Conservation (phyloP, 2,888 invertebrate genomes). For the Dione vanillae region DNA sequence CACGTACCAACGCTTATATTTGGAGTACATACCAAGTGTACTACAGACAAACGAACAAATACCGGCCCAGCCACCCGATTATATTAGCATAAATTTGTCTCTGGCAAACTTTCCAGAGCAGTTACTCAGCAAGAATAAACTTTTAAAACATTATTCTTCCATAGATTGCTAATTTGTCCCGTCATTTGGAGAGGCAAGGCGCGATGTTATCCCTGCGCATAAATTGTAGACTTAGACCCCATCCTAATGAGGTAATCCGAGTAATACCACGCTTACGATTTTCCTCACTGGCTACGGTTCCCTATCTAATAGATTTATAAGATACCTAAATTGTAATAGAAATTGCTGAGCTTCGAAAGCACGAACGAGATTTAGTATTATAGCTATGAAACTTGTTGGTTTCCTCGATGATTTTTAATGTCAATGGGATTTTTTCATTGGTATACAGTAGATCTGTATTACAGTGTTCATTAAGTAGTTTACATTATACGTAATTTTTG, state of each 20-base stretch:
- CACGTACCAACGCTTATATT: background rate
- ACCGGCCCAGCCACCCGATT: background rate
- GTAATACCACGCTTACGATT: slow-evolving; percentile 47
- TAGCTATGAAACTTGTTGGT: slow-evolving; percentile 9
- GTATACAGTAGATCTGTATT: background rate
- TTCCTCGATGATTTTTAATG: slow-evolving; percentile 12
- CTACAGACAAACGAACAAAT: background rate
- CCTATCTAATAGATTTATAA: slow-evolving; percentile 44
- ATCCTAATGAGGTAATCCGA: slow-evolving; percentile 53
- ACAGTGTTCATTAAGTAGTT: background rate
- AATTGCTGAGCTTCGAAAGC: slow-evolving; percentile 26
- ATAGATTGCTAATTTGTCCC: slow-evolving; percentile 29
- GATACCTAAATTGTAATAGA: slow-evolving; percentile 40
- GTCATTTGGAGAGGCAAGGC: slow-evolving; percentile 52
- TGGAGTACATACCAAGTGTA: background rate
- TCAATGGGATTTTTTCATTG: background rate
- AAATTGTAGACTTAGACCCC: slow-evolving; percentile 49
- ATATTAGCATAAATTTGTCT: slow-evolving; percentile 2
- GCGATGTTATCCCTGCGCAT: slow-evolving; percentile 47
- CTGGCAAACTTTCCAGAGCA: background rate
- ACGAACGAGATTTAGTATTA: slow-evolving; percentile 19
- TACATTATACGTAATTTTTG: too few relatives aligned
- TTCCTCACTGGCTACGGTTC: slow-evolving; percentile 44
- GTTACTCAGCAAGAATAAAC: background rate
- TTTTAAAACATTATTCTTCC: slow-evolving; percentile 4